These are phyloP conservation scores for Callinectes sapidus DNA, from an alignment of 2,888 invertebrate species.

Conservation along the genomic window DNA sequence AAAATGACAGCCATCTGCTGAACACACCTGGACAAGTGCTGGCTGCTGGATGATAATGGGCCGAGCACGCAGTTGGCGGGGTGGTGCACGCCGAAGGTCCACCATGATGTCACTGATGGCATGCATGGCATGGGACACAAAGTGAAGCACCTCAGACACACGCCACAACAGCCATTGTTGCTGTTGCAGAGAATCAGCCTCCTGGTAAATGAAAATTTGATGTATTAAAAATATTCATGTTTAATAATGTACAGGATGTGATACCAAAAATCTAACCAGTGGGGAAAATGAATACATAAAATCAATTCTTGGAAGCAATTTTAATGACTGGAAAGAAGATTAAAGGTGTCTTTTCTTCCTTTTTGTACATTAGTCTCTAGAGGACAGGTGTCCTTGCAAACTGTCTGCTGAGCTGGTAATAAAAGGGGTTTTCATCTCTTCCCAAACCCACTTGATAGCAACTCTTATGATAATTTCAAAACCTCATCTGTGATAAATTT, in stretches of 20 bases:
- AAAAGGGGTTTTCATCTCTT: no score
- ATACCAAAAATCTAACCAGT: not conserved
- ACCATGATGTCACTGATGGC: conserved; percentile 90
- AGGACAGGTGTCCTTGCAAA: not conserved
- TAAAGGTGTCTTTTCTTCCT: no score
- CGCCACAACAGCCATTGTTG: conserved; percentile 84
- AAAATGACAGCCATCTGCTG: conserved; percentile 77
- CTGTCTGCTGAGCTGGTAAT: not conserved
- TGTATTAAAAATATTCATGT: not conserved
- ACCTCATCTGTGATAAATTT: not conserved
- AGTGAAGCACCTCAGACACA: conserved; percentile 88
- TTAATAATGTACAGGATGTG: not conserved
- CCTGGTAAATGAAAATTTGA: conserved; percentile 5
- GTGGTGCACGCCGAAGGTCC: conserved; percentile 82
- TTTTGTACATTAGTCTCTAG: not conserved
- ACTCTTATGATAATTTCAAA: not conserved
- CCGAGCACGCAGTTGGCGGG: conserved; percentile 83
- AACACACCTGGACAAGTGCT: conserved; percentile 81
- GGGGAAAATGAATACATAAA: not conserved
- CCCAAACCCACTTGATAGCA: not conserved
- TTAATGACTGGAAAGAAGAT: not conserved
- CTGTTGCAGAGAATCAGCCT: conserved; percentile 63
- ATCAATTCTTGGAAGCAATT: not conserved
- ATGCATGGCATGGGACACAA: conserved; percentile 91
- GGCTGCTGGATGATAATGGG: conserved; percentile 85